These are phyloP conservation scores for Amitus sp. DNA, from an alignment of 2,888 invertebrate genomes.

Conservation along the genomic window DNA sequence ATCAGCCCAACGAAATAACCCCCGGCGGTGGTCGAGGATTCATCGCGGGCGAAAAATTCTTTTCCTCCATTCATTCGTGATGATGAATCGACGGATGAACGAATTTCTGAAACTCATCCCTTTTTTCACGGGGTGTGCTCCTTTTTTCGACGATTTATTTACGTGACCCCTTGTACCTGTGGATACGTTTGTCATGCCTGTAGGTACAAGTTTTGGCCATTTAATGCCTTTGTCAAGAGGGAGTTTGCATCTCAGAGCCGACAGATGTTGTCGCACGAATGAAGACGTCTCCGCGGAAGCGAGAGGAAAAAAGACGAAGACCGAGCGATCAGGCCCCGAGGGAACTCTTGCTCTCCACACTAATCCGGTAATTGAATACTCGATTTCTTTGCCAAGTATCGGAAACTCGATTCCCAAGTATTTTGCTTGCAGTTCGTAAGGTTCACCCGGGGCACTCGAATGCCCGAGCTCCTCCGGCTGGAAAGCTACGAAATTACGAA, in stretches of 20 bases:
- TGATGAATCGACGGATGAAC: slow-evolving; percentile 23
- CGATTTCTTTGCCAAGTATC: slow-evolving; percentile 23
- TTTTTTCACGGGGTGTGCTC: slow-evolving; percentile 15
- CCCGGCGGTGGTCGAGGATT: slow-evolving; percentile 4
- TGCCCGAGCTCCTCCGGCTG: not conserved
- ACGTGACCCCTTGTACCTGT: not conserved
- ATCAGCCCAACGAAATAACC: slow-evolving; percentile 5
- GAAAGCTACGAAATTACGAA: not conserved
- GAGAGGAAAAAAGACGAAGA: not conserved
- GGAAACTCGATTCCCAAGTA: slow-evolving; percentile 3
- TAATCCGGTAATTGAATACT: slow-evolving; percentile 34
- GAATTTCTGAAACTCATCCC: not conserved
- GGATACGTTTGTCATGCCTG: slow-evolving; percentile 13
- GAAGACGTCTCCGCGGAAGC: slow-evolving; percentile 1
- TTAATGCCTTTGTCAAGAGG: slow-evolving; percentile 4
- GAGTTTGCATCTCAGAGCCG: slow-evolving; percentile 17
- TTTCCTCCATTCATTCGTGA: slow-evolving; percentile 22
- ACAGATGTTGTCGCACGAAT: slow-evolving; percentile 4
- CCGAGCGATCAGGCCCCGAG: slow-evolving; percentile 4
- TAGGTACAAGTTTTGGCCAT: slow-evolving; percentile 4
- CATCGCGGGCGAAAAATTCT: slow-evolving; percentile 19
- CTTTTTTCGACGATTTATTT: slow-evolving; percentile 10
- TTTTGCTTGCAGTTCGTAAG: slow-evolving; percentile 1
- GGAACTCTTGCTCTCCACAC: slow-evolving; percentile 15
- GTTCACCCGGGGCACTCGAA: slow-evolving; percentile 1